Conservation (phyloP, 2,113 vertebrate species). For the Hylia prasina region DNA sequence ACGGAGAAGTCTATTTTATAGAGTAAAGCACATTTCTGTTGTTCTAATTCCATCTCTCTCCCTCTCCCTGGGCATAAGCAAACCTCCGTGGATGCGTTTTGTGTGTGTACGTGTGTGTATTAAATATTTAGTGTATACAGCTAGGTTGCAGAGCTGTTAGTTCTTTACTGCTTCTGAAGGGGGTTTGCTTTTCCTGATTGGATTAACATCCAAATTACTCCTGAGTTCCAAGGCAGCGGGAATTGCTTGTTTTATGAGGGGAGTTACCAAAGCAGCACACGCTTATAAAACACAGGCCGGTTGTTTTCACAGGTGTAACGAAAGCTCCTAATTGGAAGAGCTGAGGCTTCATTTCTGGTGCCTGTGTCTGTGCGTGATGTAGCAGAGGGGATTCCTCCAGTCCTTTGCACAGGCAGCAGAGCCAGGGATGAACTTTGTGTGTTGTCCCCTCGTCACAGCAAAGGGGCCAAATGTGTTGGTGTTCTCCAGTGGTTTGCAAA, state of each 20-base stretch:
- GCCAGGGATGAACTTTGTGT: neutral
- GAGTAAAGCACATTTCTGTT: constrained; percentile 81
- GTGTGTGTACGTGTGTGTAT: neutral
- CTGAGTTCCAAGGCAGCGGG: neutral
- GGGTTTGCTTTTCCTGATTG: constrained; percentile 24
- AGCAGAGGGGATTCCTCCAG: neutral
- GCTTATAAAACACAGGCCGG: neutral
- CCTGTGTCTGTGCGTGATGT: neutral
- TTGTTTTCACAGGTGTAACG: neutral
- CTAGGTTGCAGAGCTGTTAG: neutral
- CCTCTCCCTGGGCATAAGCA: neutral
- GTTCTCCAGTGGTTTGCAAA: neutral
- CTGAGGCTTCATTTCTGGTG: neutral
- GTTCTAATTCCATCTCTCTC: neutral
- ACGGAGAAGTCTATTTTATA: constrained; percentile 99
- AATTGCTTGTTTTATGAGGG: neutral
- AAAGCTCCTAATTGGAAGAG: constrained; percentile 11
- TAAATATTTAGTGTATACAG: neutral
- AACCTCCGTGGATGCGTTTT: neutral
- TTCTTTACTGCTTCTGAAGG: neutral
- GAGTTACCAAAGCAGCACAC: neutral
- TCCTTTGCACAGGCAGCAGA: neutral
- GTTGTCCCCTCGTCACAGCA: neutral
- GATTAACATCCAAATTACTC: constrained; percentile 12
- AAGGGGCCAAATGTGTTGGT: neutral